Evolutionary conservation across 2,888 invertebrate genomes (phyloP).

Genomic region (Sphaeridia pumilis): DNA sequence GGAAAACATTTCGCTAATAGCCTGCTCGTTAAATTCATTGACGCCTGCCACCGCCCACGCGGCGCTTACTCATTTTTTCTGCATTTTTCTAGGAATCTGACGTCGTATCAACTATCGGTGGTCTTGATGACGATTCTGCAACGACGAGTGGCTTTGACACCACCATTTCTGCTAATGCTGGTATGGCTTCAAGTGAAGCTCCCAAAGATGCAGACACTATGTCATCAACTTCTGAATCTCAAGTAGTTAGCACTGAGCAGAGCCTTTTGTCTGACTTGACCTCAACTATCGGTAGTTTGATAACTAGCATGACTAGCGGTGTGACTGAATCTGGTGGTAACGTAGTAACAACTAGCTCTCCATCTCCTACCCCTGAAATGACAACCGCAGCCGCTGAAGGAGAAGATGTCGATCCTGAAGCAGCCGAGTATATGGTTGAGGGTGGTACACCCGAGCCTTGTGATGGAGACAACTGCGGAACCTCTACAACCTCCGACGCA

Average conservation of each 20-base stretch:
- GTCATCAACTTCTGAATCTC: too few species aligned
- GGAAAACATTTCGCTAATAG: too few species aligned
- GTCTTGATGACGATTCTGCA: constrained; percentile 5
- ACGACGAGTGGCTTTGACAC: constrained; percentile 14
- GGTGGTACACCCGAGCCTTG: too few species aligned
- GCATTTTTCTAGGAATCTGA: too few species aligned
- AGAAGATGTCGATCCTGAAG: too few species aligned
- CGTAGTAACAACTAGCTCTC: not conserved
- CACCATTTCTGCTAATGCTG: constrained; percentile 29
- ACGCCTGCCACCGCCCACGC: not conserved
- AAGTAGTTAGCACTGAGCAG: not conserved
- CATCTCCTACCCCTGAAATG: not conserved
- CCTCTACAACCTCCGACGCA: too few species aligned
- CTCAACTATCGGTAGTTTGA: not conserved
- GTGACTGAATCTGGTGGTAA: not conserved
- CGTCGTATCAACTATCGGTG: not conserved
- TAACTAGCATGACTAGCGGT: not conserved
- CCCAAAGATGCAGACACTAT: not conserved
- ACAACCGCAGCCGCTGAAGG: not conserved
- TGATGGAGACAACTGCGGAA: too few species aligned
- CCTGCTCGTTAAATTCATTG: too few species aligned
- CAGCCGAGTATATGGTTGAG: too few species aligned
- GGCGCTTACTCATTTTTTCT: not conserved
- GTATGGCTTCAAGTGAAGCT: constrained; percentile 24
- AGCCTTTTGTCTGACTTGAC: not conserved